phyloP scores from a whole-genome alignment of 2,797 vertebrate genomes.

The Parotocinclus haroldoi region DNA sequence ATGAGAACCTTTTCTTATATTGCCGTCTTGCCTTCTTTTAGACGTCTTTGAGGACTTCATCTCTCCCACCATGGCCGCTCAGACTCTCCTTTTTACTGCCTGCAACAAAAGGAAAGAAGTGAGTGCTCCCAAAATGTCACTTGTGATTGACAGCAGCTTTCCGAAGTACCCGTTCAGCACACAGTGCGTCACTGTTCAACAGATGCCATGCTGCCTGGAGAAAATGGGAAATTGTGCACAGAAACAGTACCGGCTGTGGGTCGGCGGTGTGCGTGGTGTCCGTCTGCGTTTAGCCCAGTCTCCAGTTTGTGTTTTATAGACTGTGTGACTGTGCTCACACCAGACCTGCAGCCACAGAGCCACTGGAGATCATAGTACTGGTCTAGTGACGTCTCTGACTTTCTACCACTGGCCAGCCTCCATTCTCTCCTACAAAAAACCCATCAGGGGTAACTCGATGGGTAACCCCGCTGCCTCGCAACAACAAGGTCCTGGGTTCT shows the following conservation, averaged over 20 bases:
- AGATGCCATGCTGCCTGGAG: slow-evolving; percentile 7
- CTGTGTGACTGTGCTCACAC: slow-evolving; percentile 75
- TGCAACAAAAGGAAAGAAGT: slow-evolving; percentile 99
- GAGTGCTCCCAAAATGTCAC: slow-evolving; percentile 41
- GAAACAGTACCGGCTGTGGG: slow-evolving; percentile 37
- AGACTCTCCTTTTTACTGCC: slow-evolving; percentile 94
- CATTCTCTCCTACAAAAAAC: slow-evolving; percentile 70
- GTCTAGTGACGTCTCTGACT: slow-evolving; percentile 79
- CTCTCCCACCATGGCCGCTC: slow-evolving; percentile 96
- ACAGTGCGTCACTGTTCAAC: slow-evolving; percentile 13
- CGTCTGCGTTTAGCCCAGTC: slow-evolving; percentile 78
- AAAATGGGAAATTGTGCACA: too few relatives aligned
- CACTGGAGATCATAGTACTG: slow-evolving; percentile 96
- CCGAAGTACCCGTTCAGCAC: slow-evolving; percentile 31
- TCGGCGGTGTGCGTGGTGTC: slow-evolving; percentile 79
- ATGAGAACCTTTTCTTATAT: slow-evolving; percentile 9
- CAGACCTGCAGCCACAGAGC: slow-evolving; percentile 80
- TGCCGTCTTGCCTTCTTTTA: slow-evolving; percentile 54
- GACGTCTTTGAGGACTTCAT: slow-evolving; percentile 99
- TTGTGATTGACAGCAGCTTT: slow-evolving; percentile 14
- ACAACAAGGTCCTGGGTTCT: too few relatives aligned
- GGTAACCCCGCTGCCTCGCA: too few relatives aligned
- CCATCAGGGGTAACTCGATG: too few relatives aligned
- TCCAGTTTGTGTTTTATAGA: slow-evolving; percentile 79
- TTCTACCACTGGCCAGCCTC: slow-evolving; percentile 77